Percentiles rank a stretch among this genome's conserved stretches.
Evolutionary conservation across 2,797 vertebrate genomes (phyloP).

Genomic region (Scarus forsteni): DNA sequence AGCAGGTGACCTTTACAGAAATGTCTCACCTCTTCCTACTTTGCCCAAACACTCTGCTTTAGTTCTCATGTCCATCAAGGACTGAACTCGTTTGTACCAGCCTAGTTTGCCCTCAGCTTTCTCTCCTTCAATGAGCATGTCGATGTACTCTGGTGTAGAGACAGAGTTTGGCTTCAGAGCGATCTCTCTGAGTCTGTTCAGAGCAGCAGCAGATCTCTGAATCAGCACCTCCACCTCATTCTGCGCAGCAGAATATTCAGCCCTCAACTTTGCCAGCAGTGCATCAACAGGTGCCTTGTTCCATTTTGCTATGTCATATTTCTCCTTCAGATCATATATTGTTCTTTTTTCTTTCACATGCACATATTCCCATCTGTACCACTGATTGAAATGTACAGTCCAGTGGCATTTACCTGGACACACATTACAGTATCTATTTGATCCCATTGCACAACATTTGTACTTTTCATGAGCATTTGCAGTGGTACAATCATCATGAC

Average conservation of each 20-base stretch:
- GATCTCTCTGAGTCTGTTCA: too few species aligned
- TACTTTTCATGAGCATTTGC: conserved; percentile 21
- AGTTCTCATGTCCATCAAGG: conserved; percentile 43
- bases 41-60: too few species aligned
- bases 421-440: conserved; percentile 30
- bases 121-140: conserved; percentile 70
- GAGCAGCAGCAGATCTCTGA: conserved; percentile 33
- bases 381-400: conserved; percentile 59
- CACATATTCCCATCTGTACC: conserved; percentile 58
- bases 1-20: too few species aligned
- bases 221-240: conserved; percentile 38
- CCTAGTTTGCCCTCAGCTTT: conserved; percentile 55
- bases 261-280: conserved; percentile 51
- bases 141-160: conserved; percentile 68
- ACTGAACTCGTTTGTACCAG: conserved; percentile 45
- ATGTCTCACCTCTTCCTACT: too few species aligned
- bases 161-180: conserved; percentile 70
- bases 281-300: conserved; percentile 39
- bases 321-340: conserved; percentile 47
- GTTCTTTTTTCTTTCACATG: conserved; percentile 48
- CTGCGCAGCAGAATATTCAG: conserved; percentile 37
- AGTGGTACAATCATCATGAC: conserved; percentile 57
- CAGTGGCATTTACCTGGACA: conserved; percentile 63
- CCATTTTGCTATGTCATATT: conserved; percentile 51
- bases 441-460: conserved; percentile 41